Evolutionary conservation across 2,113 vertebrate species (phyloP), one percentile per base, ranked within the genome.

Genomic region (Brachyhypopomus occidentalis): DNA sequence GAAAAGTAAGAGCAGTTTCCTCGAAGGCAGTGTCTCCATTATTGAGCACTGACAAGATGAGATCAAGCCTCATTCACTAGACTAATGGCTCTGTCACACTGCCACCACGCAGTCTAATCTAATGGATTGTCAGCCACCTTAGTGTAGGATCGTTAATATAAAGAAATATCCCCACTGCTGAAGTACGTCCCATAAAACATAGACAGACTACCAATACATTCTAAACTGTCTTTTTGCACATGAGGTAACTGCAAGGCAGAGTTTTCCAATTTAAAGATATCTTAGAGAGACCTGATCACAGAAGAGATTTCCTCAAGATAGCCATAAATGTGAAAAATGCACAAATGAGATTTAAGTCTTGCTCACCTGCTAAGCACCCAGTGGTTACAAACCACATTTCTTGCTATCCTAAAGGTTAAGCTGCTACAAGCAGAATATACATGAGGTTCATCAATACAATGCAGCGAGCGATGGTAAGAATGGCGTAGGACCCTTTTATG

Each of bases 81-180:
- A 83, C 88, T 85, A 84, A 81, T 73, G 86, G 87, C 36, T 11
- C 66, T 79, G 88, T 88, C 87, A 83, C 0, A 1, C 74, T 72
- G 72, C 72, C 77, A 20, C 52, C 19, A 5, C 0, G 0, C 2
- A 1, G 0, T 25, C 66, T 75, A 22, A 30, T 60, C 77, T 82
- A 20, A 0, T 3, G 63, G 73, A 81, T 74, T 72, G 86, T 85
- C 77, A 87, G 82, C 83, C 78, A 86, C 82, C 87, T 79, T 80
- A n/a, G 72, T 87, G 83, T 83, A 81, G 85, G 84, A 85, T 85
- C 77, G 88, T 87, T 88, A 87, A 83, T 73, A 82, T 77, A 80
- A 85, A 79, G 79, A 90, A 87, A 88, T 81, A 84, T 84, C 79
- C 83, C 73, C 78, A 85, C 79, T 84, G 83, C 81, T 77, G 84